Evolutionary conservation across 2,113 vertebrate genomes (phyloP).

Genomic region (Passer montanus): DNA sequence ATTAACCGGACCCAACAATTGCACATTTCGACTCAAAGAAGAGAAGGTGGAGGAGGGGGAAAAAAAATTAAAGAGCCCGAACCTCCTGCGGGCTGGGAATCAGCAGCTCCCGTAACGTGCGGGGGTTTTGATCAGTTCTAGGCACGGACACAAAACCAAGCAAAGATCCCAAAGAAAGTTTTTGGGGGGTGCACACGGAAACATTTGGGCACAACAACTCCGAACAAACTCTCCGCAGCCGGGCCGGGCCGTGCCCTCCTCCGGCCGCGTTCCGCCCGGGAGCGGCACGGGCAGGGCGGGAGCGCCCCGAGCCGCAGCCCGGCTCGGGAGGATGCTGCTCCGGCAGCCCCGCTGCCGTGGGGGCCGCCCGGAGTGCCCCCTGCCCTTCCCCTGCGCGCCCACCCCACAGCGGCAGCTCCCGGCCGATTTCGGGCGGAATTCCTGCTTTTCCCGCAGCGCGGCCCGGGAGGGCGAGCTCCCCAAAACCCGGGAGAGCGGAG

Average conservation of each 20-base stretch:
- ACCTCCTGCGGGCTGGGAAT: conserved; percentile 8
- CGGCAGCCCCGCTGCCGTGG: background rate
- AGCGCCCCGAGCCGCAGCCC: background rate
- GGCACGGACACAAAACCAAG: background rate
- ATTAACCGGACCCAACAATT: conserved; percentile 71
- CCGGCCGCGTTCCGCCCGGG: background rate
- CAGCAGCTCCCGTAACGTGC: background rate
- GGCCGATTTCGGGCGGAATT: background rate
- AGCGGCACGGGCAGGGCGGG: background rate
- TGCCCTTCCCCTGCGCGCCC: background rate
- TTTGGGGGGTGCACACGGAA: background rate
- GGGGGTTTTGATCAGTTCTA: background rate
- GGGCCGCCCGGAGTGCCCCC: background rate
- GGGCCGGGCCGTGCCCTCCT: background rate
- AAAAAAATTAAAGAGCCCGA: background rate
- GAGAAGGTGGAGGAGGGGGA: background rate
- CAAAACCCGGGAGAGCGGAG: background rate
- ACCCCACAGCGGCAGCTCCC: background rate
- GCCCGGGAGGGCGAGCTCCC: background rate
- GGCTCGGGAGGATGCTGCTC: background rate
- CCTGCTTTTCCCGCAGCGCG: fast-evolving
- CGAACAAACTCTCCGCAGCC: background rate
- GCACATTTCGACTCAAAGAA: conserved; percentile 63
- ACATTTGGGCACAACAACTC: background rate
- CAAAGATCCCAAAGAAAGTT: background rate